Base-by-base conservation (phyloP, 1,140 invertebrate genomes). In the Eupristina koningsbergeri region DNA sequence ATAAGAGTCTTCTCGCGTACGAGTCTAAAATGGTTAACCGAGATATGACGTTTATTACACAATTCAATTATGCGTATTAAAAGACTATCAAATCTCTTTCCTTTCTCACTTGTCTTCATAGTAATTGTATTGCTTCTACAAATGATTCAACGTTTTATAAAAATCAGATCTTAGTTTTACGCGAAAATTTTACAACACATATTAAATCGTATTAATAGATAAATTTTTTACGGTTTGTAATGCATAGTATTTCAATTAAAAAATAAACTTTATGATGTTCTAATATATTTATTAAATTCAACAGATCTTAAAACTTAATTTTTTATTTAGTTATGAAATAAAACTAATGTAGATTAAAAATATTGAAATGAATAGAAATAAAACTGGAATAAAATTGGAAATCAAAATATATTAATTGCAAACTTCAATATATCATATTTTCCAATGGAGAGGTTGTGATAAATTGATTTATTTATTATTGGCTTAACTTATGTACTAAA, bases 1-100 rank as follows among this genome's bases (percentile, higher is more conserved):
- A 53, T 61, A 58, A 76, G 6, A 22, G 76, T 79, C 80, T 75
- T 82, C 71, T 64, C 73, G 63, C 63, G 61, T 39, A 36, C 31
- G 39, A 34, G 64, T 69, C 39, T n/a, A 58, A 50, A 79, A 58
- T 13, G n/a, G 7, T 47, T 50, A 29, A 50, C 17, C 76, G 13
- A 6, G 31, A 80, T 71, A 47, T 71, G 36, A 80, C 29, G 22
- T 50, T 64, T 58, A 26, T 81, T 81, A 74, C 69, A 53, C 73
- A 73, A 74, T 58, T n/a, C 50, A 61, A 71, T 81, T 73, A 26
- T 69, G 11, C 64, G 22, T 71, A 15, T 47, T 50, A 53, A 31
- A 17, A 41, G 29, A 67, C 63, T 47, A 79, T 80, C 63, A 6
- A 34, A 67, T 17, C 15, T 36, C 26, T 53, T 58, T 41, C 41